Evolutionary conservation across 1,140 invertebrate species (phyloP), one percentile per base, ranked within the genome.

Genomic region (Brachionus sp.): DNA sequence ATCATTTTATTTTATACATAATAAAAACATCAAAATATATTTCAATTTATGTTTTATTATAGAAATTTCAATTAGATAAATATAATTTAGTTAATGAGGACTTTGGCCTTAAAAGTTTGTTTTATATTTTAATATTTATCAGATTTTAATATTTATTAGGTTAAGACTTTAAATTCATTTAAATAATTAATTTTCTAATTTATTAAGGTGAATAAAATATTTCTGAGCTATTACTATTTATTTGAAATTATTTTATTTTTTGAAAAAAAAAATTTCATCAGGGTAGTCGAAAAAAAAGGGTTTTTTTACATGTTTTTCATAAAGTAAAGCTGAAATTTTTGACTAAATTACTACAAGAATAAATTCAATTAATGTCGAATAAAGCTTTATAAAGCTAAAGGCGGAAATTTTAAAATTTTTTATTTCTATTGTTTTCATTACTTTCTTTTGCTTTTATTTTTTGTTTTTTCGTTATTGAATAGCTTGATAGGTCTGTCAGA

Each of bases 1-100:
- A 42, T 44, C 9, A 33, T 19, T 35, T 80, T 80, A 53, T 62
- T 62, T 80, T 80, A 39, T 77, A 77, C n/a, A 39, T 77, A 77
- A 77, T 19, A 29, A 42, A 29, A 42, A 29, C 35, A 78, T 80
- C 39, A 29, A 29, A 29, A 29, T 44, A 16, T 37, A 35, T 12
- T 35, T 35, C 3, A 2, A 3, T 29, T 29, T 29, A 29, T 29
- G n/a, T n/a, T n/a, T n/a, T n/a, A n/a, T n/a, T n/a, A n/a, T n/a
- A n/a, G n/a, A n/a, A n/a, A n/a, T n/a, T n/a, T n/a, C n/a, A n/a
- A n/a, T n/a, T n/a, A n/a, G n/a, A n/a, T n/a, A n/a, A n/a, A n/a
- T n/a, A n/a, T n/a, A n/a, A n/a, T n/a, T n/a, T n/a, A n/a, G n/a
- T n/a, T n/a, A n/a, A n/a, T n/a, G n/a, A n/a, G n/a, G n/a, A n/a